Evolutionary conservation across 1,140 invertebrate species (phyloP).

Genomic region (Drosophila funebris): DNA sequence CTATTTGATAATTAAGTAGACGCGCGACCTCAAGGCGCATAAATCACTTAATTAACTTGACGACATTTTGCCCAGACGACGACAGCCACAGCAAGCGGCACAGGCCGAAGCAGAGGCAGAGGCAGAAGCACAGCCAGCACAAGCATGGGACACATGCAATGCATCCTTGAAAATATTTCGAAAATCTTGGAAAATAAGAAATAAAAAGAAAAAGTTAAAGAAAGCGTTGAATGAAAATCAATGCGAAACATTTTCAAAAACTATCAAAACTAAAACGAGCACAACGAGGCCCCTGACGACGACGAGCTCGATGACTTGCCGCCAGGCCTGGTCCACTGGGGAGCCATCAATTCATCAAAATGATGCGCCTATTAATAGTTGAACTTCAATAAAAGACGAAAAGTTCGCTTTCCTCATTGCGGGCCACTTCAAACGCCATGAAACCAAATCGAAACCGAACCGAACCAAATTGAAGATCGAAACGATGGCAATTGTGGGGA

Average conservation of each 20-base stretch:
- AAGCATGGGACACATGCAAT: constrained; percentile 23
- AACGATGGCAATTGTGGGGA: not conserved
- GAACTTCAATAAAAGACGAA: constrained; percentile 78
- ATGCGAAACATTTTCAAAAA: constrained; percentile 64
- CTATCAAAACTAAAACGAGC: constrained; percentile 70
- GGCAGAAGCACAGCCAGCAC: not conserved
- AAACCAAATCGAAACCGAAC: constrained; percentile 59
- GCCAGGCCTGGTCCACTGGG: constrained; percentile 49
- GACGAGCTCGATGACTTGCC: not conserved
- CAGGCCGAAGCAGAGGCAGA: not conserved
- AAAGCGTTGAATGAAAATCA: constrained; percentile 53
- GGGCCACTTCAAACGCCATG: constrained; percentile 58
- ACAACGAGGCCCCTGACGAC: constrained; percentile 31
- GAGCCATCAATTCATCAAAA: constrained; percentile 80
- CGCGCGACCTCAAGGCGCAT: constrained; percentile 75
- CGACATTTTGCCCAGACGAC: constrained; percentile 62
- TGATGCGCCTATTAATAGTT: constrained; percentile 65
- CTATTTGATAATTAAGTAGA: constrained; percentile 83
- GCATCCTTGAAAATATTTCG: constrained; percentile 78
- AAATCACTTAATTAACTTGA: constrained; percentile 83
- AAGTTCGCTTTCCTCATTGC: constrained; percentile 44
- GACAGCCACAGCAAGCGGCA: constrained; percentile 6
- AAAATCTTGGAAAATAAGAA: constrained; percentile 50
- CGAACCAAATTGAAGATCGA: constrained; percentile 34
- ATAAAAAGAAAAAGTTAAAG: constrained; percentile 34